Conservation (phyloP, 2,888 invertebrate genomes). For the Euzophera pinguis region DNA sequence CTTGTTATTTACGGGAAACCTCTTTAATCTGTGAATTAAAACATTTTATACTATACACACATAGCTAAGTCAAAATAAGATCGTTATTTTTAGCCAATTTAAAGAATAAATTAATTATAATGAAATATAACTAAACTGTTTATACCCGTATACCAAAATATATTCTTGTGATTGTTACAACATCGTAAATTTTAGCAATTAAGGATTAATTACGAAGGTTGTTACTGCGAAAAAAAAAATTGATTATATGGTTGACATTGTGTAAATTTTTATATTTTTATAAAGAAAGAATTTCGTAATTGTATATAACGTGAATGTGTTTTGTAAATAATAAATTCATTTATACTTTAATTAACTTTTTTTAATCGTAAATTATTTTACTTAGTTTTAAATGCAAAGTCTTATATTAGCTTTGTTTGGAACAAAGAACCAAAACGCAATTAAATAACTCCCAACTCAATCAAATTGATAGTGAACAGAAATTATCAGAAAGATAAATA, state of each 20-base stretch:
- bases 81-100: not conserved
- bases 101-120: not conserved
- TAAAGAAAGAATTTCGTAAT: not conserved
- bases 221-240: not conserved
- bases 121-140: not conserved
- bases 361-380: no score
- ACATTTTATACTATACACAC: not conserved
- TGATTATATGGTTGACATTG: not conserved
- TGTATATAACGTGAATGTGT: conserved; percentile 7
- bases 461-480: not conserved
- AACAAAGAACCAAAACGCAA: not conserved
- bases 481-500: not conserved
- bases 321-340: conserved; percentile 18
- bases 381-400: no score
- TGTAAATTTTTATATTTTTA: not conserved
- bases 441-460: not conserved
- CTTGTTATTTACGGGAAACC: no score
- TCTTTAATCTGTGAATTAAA: no score
- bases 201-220: not conserved
- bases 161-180: not conserved
- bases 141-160: not conserved
- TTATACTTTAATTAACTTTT: not conserved
- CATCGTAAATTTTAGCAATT: not conserved
- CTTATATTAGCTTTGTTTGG: not conserved
- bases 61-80: conserved; percentile 1